A percentile compares a stretch with the other conserved stretches of the same genome.
phyloP scores from a whole-genome alignment of 2,797 vertebrate species.

The Rhynchonycteris naso region DNA sequence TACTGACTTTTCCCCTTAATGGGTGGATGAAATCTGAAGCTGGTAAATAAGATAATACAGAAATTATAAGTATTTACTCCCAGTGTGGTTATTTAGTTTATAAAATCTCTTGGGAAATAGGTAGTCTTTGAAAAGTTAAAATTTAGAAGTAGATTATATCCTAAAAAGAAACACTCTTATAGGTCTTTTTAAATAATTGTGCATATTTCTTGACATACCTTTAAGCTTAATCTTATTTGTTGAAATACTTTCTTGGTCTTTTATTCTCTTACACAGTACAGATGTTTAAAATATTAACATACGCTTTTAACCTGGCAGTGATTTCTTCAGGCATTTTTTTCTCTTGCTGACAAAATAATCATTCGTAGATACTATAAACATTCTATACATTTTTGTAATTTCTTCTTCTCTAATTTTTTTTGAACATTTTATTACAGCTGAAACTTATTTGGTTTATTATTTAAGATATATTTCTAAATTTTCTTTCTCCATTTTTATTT shows the following conservation, averaged over 20 bases:
- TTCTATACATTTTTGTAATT: background rate
- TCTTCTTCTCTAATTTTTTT: background rate
- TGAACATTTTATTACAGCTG: background rate
- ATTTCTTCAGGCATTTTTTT: background rate
- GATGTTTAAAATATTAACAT: constrained; percentile 18
- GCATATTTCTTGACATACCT: background rate
- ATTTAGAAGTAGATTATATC: background rate
- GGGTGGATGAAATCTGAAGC: constrained; percentile 42
- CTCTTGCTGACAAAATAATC: background rate
- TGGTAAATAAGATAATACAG: constrained; percentile 18
- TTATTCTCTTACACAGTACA: background rate
- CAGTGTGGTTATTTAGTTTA: constrained; percentile 14
- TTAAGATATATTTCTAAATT: constrained; percentile 24
- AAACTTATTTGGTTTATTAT: background rate
- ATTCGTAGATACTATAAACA: background rate
- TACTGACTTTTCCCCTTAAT: constrained; percentile 56
- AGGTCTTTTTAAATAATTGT: background rate
- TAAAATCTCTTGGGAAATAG: constrained; percentile 35
- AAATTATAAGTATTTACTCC: constrained; percentile 13
- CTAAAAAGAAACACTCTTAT: background rate
- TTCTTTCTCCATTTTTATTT: background rate
- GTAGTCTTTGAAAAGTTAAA: constrained; percentile 50
- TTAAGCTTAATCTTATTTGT: background rate
- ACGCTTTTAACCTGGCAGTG: background rate
- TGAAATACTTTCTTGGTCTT: constrained; percentile 16